phyloP scores from a whole-genome alignment of 1,140 invertebrate genomes.

The Rhagoletis pomonella region DNA sequence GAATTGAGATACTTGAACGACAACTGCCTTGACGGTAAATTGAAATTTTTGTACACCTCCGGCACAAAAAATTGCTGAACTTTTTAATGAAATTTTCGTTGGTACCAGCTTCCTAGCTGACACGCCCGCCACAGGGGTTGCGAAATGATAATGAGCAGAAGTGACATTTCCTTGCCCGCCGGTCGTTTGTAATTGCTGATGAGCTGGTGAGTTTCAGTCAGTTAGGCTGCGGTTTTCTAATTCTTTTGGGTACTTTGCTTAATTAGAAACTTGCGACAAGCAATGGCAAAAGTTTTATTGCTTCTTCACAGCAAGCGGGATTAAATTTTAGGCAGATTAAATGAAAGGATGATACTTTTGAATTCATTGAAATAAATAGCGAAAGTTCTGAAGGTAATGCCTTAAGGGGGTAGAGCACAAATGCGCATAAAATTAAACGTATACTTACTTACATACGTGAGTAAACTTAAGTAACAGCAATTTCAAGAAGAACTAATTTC shows the following conservation, averaged over 20 bases:
- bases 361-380: neutral
- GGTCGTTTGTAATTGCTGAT: neutral
- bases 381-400: no score
- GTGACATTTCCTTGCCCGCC: neutral
- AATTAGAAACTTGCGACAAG: neutral
- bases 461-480: no score
- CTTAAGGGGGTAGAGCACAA: no score
- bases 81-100: slow-evolving; percentile 22
- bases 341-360: neutral
- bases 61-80: neutral
- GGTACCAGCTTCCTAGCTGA: neutral
- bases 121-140: neutral
- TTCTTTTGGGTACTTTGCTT: neutral
- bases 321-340: neutral
- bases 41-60: neutral
- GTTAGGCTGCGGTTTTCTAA: slow-evolving; percentile 14
- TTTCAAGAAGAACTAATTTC: no score
- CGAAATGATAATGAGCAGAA: neutral
- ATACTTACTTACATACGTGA: no score
- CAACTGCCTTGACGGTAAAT: neutral
- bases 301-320: neutral
- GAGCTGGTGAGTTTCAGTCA: neutral
- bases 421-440: no score
- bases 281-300: neutral
- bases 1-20: neutral